Percentiles rank a stretch among this genome's conserved stretches.
These are phyloP conservation scores for Lymantria monacha DNA, from an alignment of 2,888 invertebrate genomes.

Conservation along the genomic window DNA sequence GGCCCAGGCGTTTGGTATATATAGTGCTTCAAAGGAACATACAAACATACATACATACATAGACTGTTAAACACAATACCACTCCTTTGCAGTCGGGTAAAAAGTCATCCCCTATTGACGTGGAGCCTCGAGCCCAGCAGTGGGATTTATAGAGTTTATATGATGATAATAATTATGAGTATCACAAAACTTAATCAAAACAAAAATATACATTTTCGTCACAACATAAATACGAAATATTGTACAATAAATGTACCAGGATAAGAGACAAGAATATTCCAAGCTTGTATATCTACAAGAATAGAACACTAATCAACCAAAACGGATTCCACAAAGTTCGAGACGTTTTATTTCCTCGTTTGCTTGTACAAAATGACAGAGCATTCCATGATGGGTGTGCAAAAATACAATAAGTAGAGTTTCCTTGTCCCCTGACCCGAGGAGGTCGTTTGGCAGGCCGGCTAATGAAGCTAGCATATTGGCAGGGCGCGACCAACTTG, in stretches of 20 bases:
- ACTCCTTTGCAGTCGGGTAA: no score
- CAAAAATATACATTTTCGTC: not conserved
- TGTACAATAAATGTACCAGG: not conserved
- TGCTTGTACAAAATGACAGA: conserved; percentile 59
- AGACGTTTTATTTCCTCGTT: conserved; percentile 54
- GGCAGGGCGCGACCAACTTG: conserved; percentile 62
- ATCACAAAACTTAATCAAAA: no score
- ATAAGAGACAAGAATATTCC: conserved; percentile 7
- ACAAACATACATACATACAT: no score
- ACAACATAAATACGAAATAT: not conserved
- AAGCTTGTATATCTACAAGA: no score
- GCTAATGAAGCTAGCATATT: conserved; percentile 76
- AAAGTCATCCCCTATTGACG: no score
- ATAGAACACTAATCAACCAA: conserved; percentile 33
- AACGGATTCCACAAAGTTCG: conserved; percentile 32
- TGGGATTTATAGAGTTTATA: no score
- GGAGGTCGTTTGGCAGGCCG: conserved; percentile 57
- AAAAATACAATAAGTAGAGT: conserved; percentile 52
- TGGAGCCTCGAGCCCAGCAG: no score
- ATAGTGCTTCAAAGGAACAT: no score
- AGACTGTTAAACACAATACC: no score
- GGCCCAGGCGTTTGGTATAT: no score
- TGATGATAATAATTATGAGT: no score
- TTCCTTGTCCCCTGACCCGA: conserved; percentile 56
- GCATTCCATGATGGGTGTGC: conserved; percentile 54